These are phyloP conservation scores for Lepidocolaptes lacrymiger DNA, from an alignment of 2,797 vertebrate genomes.

Conservation along the genomic window DNA sequence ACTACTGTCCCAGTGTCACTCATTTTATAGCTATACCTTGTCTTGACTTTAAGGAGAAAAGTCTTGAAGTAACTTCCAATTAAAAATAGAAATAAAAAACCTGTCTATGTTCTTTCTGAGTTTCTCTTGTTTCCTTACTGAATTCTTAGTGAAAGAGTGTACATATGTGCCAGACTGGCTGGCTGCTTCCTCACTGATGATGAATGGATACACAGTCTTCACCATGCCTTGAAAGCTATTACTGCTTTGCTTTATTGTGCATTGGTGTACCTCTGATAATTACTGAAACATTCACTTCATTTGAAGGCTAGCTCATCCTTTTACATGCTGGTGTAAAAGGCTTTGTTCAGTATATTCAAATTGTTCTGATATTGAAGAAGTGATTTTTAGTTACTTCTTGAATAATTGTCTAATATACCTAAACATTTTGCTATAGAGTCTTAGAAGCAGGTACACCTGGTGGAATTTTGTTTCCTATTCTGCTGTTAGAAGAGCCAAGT, in stretches of 20 bases:
- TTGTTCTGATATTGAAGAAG: background rate
- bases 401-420: background rate
- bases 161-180: background rate
- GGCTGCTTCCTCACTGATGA: conserved; percentile 51
- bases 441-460: background rate
- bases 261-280: background rate
- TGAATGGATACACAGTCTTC: background rate
- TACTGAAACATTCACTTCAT: background rate
- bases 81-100: background rate
- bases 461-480: background rate
- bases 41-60: conserved; percentile 1
- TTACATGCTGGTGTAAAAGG: background rate
- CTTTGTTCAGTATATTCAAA: background rate
- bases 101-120: background rate
- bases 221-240: conserved; percentile 8
- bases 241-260: background rate
- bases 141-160: background rate
- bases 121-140: background rate
- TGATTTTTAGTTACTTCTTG: background rate
- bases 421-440: background rate
- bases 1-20: background rate
- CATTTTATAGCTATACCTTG: background rate
- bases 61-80: background rate
- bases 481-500: background rate
- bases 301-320: background rate